These are phyloP conservation scores for Myotis brandtii DNA, from an alignment of 2,113 vertebrate species.

Conservation along the genomic window DNA sequence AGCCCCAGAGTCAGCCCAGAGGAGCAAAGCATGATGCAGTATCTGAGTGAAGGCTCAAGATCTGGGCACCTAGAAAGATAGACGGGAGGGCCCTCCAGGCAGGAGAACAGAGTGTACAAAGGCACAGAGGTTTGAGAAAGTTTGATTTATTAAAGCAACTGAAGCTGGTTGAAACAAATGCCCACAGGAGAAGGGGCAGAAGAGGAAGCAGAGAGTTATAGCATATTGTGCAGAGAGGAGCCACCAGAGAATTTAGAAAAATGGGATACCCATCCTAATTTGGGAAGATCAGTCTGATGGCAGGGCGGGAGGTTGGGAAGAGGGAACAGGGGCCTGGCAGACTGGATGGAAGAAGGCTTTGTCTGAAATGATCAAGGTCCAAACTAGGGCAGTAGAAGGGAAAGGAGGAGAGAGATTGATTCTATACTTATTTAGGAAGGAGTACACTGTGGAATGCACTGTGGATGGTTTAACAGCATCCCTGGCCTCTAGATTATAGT, in stretches of 20 bases:
- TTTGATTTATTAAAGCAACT: not conserved
- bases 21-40: not conserved
- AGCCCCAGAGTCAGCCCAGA: not conserved
- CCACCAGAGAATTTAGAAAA: not conserved
- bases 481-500: not conserved
- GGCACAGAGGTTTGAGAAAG: not conserved
- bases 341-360: not conserved
- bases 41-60: not conserved
- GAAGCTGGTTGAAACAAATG: not conserved
- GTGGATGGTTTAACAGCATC: not conserved
- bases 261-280: not conserved
- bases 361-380: not conserved
- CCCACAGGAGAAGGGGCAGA: not conserved
- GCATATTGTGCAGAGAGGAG: not conserved
- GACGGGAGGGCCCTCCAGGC: not conserved
- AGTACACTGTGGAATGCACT: accelerated
- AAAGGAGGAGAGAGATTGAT: not conserved
- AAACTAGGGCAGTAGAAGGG: not conserved
- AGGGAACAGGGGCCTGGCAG: not conserved
- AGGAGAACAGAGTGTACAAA: not conserved
- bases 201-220: not conserved
- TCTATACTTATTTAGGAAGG: not conserved
- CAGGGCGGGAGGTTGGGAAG: not conserved
- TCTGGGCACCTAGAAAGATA: not conserved
- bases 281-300: not conserved